These are phyloP conservation scores for Junonia oenone DNA, from an alignment of 2,888 invertebrate species.

Conservation along the genomic window DNA sequence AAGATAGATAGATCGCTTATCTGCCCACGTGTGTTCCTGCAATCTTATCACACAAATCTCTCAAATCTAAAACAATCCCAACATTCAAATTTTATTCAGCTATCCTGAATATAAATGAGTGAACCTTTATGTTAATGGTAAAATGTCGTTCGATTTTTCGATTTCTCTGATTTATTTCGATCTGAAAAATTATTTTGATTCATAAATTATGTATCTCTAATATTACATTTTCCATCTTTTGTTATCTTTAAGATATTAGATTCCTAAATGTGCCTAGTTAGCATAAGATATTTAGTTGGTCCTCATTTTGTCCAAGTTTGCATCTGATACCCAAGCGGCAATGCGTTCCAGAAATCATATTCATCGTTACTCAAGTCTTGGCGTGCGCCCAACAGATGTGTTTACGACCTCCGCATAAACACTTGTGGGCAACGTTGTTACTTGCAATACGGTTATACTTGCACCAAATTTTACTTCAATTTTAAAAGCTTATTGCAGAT, in stretches of 20 bases:
- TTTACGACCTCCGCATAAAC: slow-evolving; percentile 11
- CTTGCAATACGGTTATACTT: slow-evolving; percentile 12
- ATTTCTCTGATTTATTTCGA: background rate
- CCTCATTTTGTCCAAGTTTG: background rate
- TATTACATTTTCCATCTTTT: background rate
- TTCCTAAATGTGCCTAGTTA: too few relatives aligned
- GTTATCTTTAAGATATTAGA: too few relatives aligned
- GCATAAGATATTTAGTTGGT: background rate
- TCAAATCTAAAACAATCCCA: background rate
- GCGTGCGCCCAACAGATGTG: slow-evolving; percentile 21
- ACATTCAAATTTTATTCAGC: slow-evolving; percentile 29
- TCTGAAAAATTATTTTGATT: background rate
- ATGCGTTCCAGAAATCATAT: slow-evolving; percentile 9
- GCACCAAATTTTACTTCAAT: slow-evolving; percentile 5
- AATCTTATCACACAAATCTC: background rate
- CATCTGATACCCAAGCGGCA: slow-evolving; percentile 7
- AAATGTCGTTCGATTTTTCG: background rate
- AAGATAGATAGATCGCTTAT: background rate
- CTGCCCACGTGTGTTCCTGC: slow-evolving; percentile 33
- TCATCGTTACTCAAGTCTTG: slow-evolving; percentile 13
- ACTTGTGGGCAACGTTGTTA: slow-evolving; percentile 6
- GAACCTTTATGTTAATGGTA: background rate
- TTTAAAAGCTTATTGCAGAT: background rate
- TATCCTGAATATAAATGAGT: slow-evolving; percentile 1
- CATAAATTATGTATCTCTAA: background rate